Conservation (phyloP, 2,797 vertebrate genomes). For the Typhlichthys eigenmanni region DNA sequence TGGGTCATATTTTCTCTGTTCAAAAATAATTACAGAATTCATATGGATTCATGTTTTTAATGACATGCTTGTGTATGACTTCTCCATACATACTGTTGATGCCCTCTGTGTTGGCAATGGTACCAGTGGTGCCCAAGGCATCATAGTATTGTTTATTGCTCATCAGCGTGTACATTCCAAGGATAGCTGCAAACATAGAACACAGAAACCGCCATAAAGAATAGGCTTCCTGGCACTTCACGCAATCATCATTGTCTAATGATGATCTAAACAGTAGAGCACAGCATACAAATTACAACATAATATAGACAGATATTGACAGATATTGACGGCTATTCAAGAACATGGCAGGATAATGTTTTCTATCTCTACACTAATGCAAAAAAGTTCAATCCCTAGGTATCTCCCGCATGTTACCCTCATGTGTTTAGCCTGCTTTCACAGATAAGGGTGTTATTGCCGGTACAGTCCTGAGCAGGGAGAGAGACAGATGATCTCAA, state of each 20-base stretch:
- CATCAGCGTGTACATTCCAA: conserved; percentile 98
- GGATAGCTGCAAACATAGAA: conserved; percentile 81
- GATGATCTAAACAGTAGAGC: too few relatives aligned
- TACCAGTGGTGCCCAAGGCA: conserved; percentile 86
- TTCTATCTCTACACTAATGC: too few relatives aligned
- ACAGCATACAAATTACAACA: too few relatives aligned
- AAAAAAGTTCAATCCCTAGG: too few relatives aligned
- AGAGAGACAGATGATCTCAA: conserved; percentile 8
- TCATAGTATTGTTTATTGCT: conserved; percentile 99
- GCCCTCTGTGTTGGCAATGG: conserved; percentile 92
- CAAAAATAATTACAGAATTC: too few relatives aligned
- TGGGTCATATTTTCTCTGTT: too few relatives aligned
- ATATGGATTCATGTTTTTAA: too few relatives aligned
- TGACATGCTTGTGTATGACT: neutral
- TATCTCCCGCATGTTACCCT: neutral
- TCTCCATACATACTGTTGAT: conserved; percentile 89
- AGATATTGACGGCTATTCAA: too few relatives aligned
- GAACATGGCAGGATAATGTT: too few relatives aligned
- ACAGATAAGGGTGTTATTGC: conserved; percentile 27
- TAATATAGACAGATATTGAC: too few relatives aligned
- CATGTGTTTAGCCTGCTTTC: conserved; percentile 17
- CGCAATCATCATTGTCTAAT: too few relatives aligned
- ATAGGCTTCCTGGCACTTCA: neutral
- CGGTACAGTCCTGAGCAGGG: neutral
- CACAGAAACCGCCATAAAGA: conserved; percentile 13